Conservation (phyloP, 2,888 invertebrate species). For the Cynaeus angustus region DNA sequence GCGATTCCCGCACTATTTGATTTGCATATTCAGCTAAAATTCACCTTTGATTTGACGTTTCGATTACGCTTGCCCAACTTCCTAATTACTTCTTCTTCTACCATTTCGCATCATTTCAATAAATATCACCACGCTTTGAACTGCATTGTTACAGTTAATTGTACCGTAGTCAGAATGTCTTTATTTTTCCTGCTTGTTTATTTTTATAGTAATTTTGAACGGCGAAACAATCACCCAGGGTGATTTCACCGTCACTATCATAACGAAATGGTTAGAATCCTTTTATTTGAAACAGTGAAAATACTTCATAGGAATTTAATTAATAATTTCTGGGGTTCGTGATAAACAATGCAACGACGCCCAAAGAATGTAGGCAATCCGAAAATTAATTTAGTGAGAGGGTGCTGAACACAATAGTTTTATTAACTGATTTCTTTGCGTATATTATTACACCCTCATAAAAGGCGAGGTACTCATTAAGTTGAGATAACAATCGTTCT, state of each 20-base stretch:
- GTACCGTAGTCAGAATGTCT: too few species aligned
- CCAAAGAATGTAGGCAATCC: conserved; percentile 35
- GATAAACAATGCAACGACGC: conserved; percentile 29
- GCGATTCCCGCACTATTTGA: too few species aligned
- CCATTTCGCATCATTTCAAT: too few species aligned
- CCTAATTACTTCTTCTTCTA: too few species aligned
- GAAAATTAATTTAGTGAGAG: conserved; percentile 32
- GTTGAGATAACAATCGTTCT: background rate
- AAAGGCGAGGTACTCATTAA: conserved; percentile 14
- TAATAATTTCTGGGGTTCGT: conserved; percentile 29
- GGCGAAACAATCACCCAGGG: conserved; percentile 7
- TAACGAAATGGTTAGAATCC: conserved; percentile 6
- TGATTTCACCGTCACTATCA: background rate
- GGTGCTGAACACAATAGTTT: conserved; percentile 14
- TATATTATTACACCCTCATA: conserved; percentile 12
- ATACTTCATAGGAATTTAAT: conserved; percentile 41
- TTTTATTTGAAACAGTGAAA: conserved; percentile 30
- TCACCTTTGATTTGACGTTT: too few species aligned
- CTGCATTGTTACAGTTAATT: too few species aligned
- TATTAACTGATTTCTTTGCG: conserved; percentile 26
- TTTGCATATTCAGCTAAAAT: too few species aligned
- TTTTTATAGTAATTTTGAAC: too few species aligned
- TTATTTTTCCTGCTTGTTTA: too few species aligned
- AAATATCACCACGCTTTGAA: too few species aligned
- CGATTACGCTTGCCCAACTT: too few species aligned